Evolutionary conservation across 2,113 vertebrate species (phyloP), one percentile per base, ranked within the genome.

Genomic region (Oophaga pumilio): DNA sequence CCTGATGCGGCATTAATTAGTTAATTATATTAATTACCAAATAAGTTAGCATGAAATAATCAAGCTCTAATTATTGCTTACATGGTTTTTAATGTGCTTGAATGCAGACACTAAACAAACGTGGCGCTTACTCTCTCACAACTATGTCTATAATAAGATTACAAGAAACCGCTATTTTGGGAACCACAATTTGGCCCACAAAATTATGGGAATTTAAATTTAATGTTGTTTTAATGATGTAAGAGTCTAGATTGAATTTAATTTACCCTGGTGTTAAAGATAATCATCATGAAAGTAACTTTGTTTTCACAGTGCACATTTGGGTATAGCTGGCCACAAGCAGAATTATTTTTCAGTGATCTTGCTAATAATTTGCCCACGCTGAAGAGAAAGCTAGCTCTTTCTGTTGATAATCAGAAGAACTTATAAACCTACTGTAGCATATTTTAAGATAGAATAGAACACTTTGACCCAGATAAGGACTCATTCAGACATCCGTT

Each of bases 31-130:
- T 78, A 78, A 78, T 78, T 56, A 26, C 6, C 24, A 24, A 56
- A 78, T 78, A 20, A 78, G 56, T 56, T 26, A 56, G 18, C 76
- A 78, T 56, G 26, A 78, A 50, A 78, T 78, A 78, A 78, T 78
- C 52, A 26, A 14, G 20, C 24, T 12, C 56, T 78, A 78, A 78
- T 78, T 78, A 56, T 11, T 53, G 49, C 56, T 78, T 56, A 78
- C 76, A 78, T 1, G 52, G 76, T 56, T 56, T 26, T 73, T 56
- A 78, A 24, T 26, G 26, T 7, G n/a, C 52, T n/a, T 78, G 13
- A 14, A 77, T 53, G 18, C 50, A 24, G 22, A 78, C 56, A 26
- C 76, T 56, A 78, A 78, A 78, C 52, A 78, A 78, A 78, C 15
- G 17, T 52, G 15, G 28, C 43, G 28, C 69, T 20, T 1, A 50